Base-by-base conservation (phyloP, 2,113 vertebrate species). In the Ondatra zibethicus region DNA sequence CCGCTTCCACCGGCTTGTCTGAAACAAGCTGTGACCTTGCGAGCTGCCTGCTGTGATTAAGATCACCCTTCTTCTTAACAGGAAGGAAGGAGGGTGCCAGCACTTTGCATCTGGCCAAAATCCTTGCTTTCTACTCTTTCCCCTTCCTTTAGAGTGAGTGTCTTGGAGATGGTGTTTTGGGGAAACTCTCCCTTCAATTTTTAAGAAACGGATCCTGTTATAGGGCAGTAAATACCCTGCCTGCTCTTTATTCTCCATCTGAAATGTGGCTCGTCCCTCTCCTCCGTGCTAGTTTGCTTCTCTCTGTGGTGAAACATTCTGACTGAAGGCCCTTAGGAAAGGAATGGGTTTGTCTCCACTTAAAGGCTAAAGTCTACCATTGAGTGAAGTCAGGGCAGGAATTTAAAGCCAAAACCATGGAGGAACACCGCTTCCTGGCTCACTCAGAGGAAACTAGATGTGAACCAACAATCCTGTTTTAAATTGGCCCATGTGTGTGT, bases 191-290 rank as follows among this genome's bases (percentile, higher is more conserved):
- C 39, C 31, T 14, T n/a, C 1, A 3, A 21, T 61, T 33, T 89
- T 89, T 61, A 42, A 65, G 14, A 50, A 68, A 68, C 4, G 0
- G 63, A 50, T 68, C 19, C 52, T 75, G 33, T 31, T 33, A 23
- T 39, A 42, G 45, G 45, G 33, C 5, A 13, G 42, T n/a, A 70
- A 87, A 86, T 61, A 45, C 72, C 65, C 31, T 2, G 50, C 13
- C 85, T 58, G 52, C 55, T 96, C 45, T 91, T 91, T 66, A 80
- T 68, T 50, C 3, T 29, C 3, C 55, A 33, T 96, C 96, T 80
- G 47, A 86, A 95, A 61, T 33, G 2, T n/a, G 27, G 58, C 75
- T 80, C 0, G 0, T 21, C 7, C 27, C 21, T 5, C 12, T 36
- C 17, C 4, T 8, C 63, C 7, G 1, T 31, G 47, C 17, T 31